Conservation (phyloP, 2,888 invertebrate genomes). For the Spatulosminthurus flaviceps region DNA sequence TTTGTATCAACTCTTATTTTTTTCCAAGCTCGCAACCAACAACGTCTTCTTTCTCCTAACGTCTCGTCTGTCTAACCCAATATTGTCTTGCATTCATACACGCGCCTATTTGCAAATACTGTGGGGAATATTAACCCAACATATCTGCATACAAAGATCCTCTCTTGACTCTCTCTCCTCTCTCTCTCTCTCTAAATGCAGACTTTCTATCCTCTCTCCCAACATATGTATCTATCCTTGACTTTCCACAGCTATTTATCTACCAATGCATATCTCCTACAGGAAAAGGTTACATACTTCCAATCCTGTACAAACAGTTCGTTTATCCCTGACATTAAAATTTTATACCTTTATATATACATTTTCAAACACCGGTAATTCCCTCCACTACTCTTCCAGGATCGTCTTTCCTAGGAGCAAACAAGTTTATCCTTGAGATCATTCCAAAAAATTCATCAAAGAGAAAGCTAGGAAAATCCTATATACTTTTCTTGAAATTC, state of each 20-base stretch:
- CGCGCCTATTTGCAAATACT: constrained; percentile 26
- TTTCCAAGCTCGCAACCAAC: background rate
- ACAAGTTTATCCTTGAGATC: background rate
- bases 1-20: constrained; percentile 35
- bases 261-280: no score
- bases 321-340: background rate
- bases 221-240: background rate
- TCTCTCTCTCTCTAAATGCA: constrained; percentile 1
- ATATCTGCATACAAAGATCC: background rate
- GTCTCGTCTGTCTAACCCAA: constrained; percentile 32
- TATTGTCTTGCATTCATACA: constrained; percentile 30
- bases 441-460: no score
- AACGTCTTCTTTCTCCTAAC: background rate
- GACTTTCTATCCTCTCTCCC: background rate
- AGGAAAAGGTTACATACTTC: no score
- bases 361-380: constrained; percentile 4
- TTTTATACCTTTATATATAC: background rate
- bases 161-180: background rate
- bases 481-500: no score
- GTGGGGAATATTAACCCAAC: constrained; percentile 33
- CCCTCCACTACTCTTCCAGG: background rate
- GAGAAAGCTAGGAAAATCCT: no score
- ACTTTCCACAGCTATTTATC: background rate
- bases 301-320: background rate
- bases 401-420: no score